Base-by-base conservation (phyloP, 2,113 vertebrate genomes). In the Psilopogon haemacephalus region DNA sequence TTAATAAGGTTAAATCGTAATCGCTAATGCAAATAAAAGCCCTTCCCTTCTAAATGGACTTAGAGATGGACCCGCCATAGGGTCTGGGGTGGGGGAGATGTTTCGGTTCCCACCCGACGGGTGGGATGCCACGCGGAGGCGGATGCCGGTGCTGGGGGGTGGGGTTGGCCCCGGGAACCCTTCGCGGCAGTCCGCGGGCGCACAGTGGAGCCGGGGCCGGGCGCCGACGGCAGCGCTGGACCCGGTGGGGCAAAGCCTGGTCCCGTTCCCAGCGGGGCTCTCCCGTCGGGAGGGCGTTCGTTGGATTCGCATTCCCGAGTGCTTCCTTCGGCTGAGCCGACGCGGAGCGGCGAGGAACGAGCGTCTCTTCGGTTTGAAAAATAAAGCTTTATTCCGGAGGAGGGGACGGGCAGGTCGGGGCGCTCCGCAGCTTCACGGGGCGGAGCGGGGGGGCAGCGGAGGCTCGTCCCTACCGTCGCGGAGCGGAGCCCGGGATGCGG, bases 331-430 rank as follows among this genome's bases (percentile, higher is more conserved):
- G 42, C 8, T 18, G 4, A 26, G 67, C 33, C 32, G 40, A 60
- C 44, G 79, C 59, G 18, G 38, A 21, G 56, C 21, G 88, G 62
- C 72, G 72, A 80, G 75, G 44, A 65, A 84, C 60, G 88, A 80
- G 32, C 93, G 42, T 58, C 79, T 26, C 94, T 94, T 96, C 69
- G 50, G 96, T 92, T 98, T 97, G 97, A 98, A 98, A 98, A 98
- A 98, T 98, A 98, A 97, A 98, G 68, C 75, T 98, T 98, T 98
- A 98, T 98, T 98, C 77, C 88, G 92, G 95, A 84, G 87, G 64
- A 72, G 92, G 90, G 89, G 13, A 82, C 52, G 62, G 71, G 84
- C 88, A 42, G 46, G 56, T 74, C 84, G 52, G 38, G 67, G 94
- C 91, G 83, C 95, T 89, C 96, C 72, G 44, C 62, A 84, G 48